Evolutionary conservation across 2,888 invertebrate genomes (phyloP).

Genomic region (Campoplex nolae): DNA sequence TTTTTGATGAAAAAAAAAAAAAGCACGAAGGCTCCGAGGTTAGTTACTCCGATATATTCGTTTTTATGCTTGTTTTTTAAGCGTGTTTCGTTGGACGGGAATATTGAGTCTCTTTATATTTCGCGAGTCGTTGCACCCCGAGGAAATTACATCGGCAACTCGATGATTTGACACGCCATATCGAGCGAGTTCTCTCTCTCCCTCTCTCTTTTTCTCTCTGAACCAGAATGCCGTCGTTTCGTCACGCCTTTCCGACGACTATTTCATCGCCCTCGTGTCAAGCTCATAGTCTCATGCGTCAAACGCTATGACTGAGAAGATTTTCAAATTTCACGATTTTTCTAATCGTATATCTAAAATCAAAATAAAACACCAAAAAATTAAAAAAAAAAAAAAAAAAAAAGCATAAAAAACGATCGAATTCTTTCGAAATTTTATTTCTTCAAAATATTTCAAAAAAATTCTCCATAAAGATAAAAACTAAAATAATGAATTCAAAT

Average conservation of each 20-base stretch:
- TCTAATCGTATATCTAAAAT: neutral
- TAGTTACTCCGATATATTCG: too few relatives aligned
- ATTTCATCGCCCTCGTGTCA: constrained; percentile 31
- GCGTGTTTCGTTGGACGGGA: constrained; percentile 47
- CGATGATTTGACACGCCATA: constrained; percentile 71
- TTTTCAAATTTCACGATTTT: neutral
- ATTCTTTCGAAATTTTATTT: too few relatives aligned
- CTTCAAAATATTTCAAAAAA: too few relatives aligned
- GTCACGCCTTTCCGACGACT: constrained; percentile 60
- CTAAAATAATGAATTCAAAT: neutral
- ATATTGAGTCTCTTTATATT: constrained; percentile 61
- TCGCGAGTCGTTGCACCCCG: constrained; percentile 47
- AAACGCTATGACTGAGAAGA: neutral
- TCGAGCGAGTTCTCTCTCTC: constrained; percentile 26
- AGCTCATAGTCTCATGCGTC: constrained; percentile 3
- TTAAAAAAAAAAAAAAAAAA: neutral
- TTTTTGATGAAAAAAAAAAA: too few relatives aligned
- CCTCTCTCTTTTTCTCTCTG: neutral
- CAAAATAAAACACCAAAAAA: neutral
- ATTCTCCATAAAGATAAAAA: too few relatives aligned
- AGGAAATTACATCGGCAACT: constrained; percentile 69
- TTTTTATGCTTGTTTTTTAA: constrained; percentile 24
- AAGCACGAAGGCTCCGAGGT: too few relatives aligned
- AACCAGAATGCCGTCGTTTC: constrained; percentile 57
- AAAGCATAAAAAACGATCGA: neutral